Conservation (phyloP, 2,797 vertebrate genomes). For the Nasua narica region DNA sequence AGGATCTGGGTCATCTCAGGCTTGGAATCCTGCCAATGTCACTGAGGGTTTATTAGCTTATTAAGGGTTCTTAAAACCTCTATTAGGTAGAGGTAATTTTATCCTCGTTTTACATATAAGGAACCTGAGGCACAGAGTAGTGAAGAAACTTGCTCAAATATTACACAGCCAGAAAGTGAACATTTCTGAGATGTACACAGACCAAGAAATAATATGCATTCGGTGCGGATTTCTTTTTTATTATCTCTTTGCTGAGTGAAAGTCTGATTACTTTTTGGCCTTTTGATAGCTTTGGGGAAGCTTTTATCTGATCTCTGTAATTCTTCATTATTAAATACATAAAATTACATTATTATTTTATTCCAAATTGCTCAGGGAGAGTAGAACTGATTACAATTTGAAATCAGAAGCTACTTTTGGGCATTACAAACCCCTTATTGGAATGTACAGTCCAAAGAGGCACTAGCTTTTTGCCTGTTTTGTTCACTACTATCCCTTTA, state of each 20-base stretch:
- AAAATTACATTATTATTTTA: not conserved
- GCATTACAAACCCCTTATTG: not conserved
- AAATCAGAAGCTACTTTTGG: not conserved
- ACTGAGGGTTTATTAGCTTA: not conserved
- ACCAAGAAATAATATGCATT: not conserved
- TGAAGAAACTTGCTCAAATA: not conserved
- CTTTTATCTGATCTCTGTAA: not conserved
- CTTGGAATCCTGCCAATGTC: not conserved
- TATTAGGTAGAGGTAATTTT: not conserved
- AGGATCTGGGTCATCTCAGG: not conserved
- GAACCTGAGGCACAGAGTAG: not conserved
- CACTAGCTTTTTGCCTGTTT: not conserved
- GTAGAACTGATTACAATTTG: not conserved
- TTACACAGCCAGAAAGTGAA: not conserved
- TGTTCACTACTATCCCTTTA: not conserved
- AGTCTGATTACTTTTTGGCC: not conserved
- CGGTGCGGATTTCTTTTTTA: not conserved
- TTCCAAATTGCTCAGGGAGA: not conserved
- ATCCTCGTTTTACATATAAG: not conserved
- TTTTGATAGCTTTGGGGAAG: constrained; percentile 5
- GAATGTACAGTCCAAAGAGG: not conserved
- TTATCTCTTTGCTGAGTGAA: not conserved
- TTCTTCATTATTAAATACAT: not conserved
- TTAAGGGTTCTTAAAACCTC: not conserved
- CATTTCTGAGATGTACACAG: not conserved